These are phyloP conservation scores for Nudaria mundana DNA, from an alignment of 2,888 invertebrate genomes.

Conservation along the genomic window DNA sequence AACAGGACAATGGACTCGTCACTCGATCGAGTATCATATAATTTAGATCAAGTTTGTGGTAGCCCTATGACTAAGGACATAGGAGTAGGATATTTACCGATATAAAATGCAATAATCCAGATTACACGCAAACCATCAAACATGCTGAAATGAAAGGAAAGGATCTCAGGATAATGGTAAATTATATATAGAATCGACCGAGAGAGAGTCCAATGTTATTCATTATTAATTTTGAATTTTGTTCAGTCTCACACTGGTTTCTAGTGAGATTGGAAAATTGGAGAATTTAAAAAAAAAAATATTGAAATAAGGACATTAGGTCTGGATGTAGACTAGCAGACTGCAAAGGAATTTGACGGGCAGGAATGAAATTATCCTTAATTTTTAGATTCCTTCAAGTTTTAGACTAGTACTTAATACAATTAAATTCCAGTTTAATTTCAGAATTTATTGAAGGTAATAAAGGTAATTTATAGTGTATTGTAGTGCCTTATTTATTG, in stretches of 20 bases:
- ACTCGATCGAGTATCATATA: conserved; percentile 52
- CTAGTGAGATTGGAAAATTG: no score
- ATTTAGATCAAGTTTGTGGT: conserved; percentile 62
- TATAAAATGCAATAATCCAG: conserved; percentile 63
- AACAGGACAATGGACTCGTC: conserved; percentile 59
- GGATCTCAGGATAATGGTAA: conserved; percentile 38
- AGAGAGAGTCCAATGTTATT: conserved; percentile 69
- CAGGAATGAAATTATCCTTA: no score
- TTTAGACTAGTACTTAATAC: no score
- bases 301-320: no score
- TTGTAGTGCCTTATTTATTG: no score
- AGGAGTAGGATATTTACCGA: conserved; percentile 68
- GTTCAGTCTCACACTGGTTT: conserved; percentile 7
- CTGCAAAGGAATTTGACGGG: no score
- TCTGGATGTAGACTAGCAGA: no score
- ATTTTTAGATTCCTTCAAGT: no score
- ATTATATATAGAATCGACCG: conserved; percentile 36
- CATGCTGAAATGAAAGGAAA: conserved; percentile 73
- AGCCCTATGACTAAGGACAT: conserved; percentile 46
- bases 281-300: no score
- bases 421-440: no score
- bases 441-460: no score
- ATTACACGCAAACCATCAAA: conserved; percentile 81
- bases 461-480: no score
- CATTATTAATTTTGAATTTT: conserved; percentile 54